Conservation (phyloP, 2,113 vertebrate genomes). For the Hyperopisus bebe region DNA sequence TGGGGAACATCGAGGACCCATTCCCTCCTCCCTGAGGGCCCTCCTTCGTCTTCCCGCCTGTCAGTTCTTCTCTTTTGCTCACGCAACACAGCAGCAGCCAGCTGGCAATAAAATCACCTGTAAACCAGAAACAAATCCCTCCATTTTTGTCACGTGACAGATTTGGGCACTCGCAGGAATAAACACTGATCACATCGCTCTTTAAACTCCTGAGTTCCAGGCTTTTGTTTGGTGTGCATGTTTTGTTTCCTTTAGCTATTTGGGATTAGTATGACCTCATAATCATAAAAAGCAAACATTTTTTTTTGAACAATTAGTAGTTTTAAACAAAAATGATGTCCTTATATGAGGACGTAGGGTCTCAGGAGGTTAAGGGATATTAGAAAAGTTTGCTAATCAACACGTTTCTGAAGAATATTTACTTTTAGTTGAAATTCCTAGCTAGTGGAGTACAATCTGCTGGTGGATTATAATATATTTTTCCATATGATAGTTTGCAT, state of each 20-base stretch:
- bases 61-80: neutral
- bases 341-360: too few species aligned
- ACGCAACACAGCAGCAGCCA: neutral
- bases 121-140: neutral
- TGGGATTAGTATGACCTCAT: too few species aligned
- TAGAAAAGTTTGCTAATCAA: neutral
- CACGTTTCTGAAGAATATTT: neutral
- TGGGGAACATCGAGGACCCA: neutral
- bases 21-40: neutral
- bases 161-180: neutral
- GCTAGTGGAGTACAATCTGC: neutral
- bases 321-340: too few species aligned
- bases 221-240: too few species aligned
- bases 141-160: neutral
- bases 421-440: neutral
- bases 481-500: neutral
- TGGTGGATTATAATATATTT: neutral
- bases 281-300: too few species aligned
- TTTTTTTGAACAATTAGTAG: too few species aligned
- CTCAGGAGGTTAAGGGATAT: too few species aligned
- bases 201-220: too few species aligned
- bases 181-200: neutral
- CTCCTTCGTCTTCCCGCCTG: neutral
- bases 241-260: too few species aligned
- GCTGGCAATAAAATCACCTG: neutral